Conservation (phyloP, 2,888 invertebrate genomes). For the Gisinianus flammeolus region DNA sequence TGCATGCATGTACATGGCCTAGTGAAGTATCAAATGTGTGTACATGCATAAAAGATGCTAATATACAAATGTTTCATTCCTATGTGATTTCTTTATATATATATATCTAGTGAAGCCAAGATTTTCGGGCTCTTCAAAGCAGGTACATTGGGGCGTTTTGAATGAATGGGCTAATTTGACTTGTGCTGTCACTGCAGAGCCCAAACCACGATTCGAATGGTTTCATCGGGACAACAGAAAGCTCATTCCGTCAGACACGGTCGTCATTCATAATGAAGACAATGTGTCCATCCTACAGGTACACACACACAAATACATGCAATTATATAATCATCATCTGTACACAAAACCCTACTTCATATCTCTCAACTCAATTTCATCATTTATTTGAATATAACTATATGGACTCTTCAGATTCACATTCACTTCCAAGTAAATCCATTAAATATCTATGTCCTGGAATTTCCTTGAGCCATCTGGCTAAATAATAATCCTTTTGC, state of each 20-base stretch:
- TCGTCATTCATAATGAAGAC: slow-evolving; percentile 54
- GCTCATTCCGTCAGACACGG: slow-evolving; percentile 51
- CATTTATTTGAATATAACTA: no score
- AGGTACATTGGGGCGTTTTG: slow-evolving; percentile 59
- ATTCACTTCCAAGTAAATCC: neutral
- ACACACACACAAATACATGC: neutral
- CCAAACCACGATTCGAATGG: slow-evolving; percentile 67
- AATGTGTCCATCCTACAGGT: slow-evolving; percentile 58
- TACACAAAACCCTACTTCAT: no score
- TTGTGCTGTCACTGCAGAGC: slow-evolving; percentile 68
- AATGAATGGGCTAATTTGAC: slow-evolving; percentile 68
- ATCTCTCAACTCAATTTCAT: no score
- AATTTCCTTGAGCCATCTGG: neutral
- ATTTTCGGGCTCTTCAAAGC: slow-evolving; percentile 43
- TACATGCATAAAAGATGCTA: neutral
- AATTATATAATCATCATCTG: no score
- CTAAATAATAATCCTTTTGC: neutral
- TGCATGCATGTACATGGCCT: neutral
- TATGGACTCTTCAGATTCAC: no score
- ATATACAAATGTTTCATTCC: neutral
- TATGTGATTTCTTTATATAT: neutral
- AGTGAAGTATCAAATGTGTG: neutral
- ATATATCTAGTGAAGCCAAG: slow-evolving; percentile 58
- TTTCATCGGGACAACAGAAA: slow-evolving; percentile 42
- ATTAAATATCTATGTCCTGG: neutral